Evolutionary conservation across 2,113 vertebrate species (phyloP).

Genomic region (Aix galericulata): DNA sequence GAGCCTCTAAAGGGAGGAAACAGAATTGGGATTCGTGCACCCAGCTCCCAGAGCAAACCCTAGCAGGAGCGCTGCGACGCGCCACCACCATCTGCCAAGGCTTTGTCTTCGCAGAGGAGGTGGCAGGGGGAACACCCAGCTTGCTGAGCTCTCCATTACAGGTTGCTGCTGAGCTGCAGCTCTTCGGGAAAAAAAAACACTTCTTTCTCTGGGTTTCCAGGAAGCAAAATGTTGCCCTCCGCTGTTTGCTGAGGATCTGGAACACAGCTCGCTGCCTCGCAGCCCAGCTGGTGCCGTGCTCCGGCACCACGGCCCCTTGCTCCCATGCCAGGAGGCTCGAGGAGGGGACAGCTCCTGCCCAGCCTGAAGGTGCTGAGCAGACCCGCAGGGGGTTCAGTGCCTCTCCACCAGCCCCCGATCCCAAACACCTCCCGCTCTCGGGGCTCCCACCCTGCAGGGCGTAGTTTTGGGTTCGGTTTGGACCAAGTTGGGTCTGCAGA

Average conservation of each 20-base stretch:
- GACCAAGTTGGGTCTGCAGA: background rate
- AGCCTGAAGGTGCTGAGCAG: background rate
- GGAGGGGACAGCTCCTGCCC: background rate
- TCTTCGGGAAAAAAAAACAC: constrained; percentile 36
- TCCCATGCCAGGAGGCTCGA: background rate
- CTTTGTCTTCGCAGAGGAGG: constrained; percentile 54
- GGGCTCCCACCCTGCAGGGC: background rate
- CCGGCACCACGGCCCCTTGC: background rate
- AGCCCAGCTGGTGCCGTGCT: accelerated
- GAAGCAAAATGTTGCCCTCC: constrained; percentile 71
- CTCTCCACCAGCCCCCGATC: background rate
- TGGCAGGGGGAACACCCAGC: constrained; percentile 44
- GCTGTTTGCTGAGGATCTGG: constrained; percentile 30
- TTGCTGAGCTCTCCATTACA: constrained; percentile 51
- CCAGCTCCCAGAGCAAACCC: background rate
- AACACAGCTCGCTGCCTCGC: background rate
- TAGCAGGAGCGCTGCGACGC: background rate
- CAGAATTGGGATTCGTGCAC: background rate
- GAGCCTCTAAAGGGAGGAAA: background rate
- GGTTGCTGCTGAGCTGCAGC: constrained; percentile 54
- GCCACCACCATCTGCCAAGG: constrained; percentile 36
- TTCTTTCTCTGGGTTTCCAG: constrained; percentile 61
- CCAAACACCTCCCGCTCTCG: accelerated
- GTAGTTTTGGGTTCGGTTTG: background rate
- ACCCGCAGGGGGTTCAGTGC: accelerated